Base-by-base conservation (phyloP, 2,113 vertebrate genomes). In the Toxotes chatareus region DNA sequence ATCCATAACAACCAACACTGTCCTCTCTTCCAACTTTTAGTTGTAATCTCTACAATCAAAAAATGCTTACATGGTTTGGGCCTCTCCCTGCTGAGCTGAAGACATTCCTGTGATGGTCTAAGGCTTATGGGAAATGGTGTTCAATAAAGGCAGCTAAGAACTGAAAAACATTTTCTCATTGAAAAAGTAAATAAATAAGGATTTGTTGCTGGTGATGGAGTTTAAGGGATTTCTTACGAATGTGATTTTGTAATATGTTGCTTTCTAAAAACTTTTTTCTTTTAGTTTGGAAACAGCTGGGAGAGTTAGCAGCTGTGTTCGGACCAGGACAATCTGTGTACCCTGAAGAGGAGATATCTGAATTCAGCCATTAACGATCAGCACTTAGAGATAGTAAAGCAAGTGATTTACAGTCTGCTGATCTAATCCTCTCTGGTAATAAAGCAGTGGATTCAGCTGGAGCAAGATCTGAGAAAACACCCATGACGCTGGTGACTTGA, bases 221-320 rank as follows among this genome's bases (percentile, higher is more conserved):
- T 53, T 51, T 27, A 17, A 8, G 27, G 27, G 27, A 27, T 34
- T 70, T 23, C 4, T 10, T 21, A n/a, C 32, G n/a, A 21, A 61
- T n/a, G 32, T 13, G 1, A 49, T 19, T 67, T 47, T 1, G 34
- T 60, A 38, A 68, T 71, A 23, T 23, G 27, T 8, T 23, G 36
- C 21, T 66, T 27, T 73, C 31, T n/a, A 34, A 21, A 16, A 49
- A 42, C 49, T 31, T 65, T 44, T 57, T 7, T 23, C 9, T 46
- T 57, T 10, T 53, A 27, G 32, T 74, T 79, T 63, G 55, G 16
- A 65, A 76, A 66, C 19, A 16, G 82, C n/a, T 49, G 53, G 38
- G 46, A 65, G 47, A 17, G 63, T 57, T 23, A 71, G 61, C 89
- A 94, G 90, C 89, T 93, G 89, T 90, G 88, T 91, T 90, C 85